phyloP scores from a whole-genome alignment of 2,113 vertebrate genomes.

The Rhynchopsitta pachyrhyncha region DNA sequence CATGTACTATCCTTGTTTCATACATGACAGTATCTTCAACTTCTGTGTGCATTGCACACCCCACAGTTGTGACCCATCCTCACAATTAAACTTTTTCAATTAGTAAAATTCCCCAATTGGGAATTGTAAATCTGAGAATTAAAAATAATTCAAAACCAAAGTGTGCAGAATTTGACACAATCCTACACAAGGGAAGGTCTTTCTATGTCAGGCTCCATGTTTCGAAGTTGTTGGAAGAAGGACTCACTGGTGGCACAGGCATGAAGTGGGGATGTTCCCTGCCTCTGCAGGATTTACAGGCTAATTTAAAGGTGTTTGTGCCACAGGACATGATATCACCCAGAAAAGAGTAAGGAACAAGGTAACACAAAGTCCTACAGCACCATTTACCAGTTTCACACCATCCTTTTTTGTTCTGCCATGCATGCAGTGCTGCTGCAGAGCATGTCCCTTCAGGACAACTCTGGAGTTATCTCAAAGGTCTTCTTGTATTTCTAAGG shows the following conservation, averaged over 20 bases:
- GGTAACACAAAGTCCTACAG: neutral
- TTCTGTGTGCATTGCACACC: neutral
- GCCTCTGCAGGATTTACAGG: neutral
- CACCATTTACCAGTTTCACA: neutral
- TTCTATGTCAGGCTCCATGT: accelerated
- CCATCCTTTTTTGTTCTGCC: neutral
- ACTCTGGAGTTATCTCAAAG: neutral
- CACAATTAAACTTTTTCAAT: neutral
- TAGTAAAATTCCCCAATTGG: neutral
- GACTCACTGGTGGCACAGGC: neutral
- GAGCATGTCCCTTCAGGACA: neutral
- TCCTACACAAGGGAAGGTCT: neutral
- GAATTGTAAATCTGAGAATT: neutral
- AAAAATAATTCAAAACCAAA: neutral
- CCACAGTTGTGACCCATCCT: neutral
- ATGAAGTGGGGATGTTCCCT: neutral
- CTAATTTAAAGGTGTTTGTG: neutral
- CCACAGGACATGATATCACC: neutral
- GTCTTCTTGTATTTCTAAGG: neutral
- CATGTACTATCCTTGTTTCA: neutral
- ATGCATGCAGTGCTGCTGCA: too few relatives aligned
- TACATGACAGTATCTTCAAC: neutral
- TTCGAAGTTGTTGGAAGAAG: neutral
- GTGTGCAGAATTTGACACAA: neutral
- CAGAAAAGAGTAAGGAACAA: neutral